These are phyloP conservation scores for Diarsia rubi DNA, from an alignment of 2,888 invertebrate genomes.

Conservation along the genomic window DNA sequence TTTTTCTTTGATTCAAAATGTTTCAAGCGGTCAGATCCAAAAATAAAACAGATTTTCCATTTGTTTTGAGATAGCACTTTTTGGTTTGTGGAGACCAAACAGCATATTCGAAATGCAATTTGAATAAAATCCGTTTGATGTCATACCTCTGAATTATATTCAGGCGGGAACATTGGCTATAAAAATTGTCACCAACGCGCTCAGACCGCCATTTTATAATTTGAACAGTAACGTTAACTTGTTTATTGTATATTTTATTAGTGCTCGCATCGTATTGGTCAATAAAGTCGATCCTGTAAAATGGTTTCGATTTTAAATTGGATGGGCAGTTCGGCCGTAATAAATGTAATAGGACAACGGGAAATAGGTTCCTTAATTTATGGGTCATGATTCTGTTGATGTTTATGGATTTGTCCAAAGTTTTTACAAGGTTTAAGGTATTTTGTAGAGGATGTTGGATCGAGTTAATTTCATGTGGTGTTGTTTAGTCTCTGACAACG, in stretches of 20 bases:
- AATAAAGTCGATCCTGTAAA: conserved; percentile 78
- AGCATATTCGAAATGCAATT: conserved; percentile 40
- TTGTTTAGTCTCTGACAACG: background rate
- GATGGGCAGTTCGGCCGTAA: conserved; percentile 63
- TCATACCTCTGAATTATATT: conserved; percentile 36
- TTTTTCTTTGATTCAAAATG: too few species aligned
- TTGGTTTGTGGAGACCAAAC: background rate
- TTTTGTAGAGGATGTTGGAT: background rate
- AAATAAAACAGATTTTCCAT: background rate
- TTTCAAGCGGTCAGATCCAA: background rate
- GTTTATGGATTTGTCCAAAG: conserved; percentile 20
- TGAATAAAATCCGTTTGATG: conserved; percentile 55
- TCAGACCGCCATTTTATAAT: conserved; percentile 76
- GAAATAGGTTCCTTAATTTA: conserved; percentile 51
- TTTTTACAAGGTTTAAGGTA: background rate
- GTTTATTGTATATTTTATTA: conserved; percentile 83
- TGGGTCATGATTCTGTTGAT: conserved; percentile 32
- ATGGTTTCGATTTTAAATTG: conserved; percentile 73
- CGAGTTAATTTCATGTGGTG: background rate
- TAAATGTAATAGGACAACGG: conserved; percentile 61
- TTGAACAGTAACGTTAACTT: conserved; percentile 72
- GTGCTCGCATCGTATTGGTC: conserved; percentile 73
- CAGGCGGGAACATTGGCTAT: conserved; percentile 30
- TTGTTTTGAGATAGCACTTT: background rate
- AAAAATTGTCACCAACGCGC: conserved; percentile 66